Evolutionary conservation across 92 coral and sea anemone species (phyloP), one percentile per base, ranked within the genome.

Genomic region (Siderastrea siderea): DNA sequence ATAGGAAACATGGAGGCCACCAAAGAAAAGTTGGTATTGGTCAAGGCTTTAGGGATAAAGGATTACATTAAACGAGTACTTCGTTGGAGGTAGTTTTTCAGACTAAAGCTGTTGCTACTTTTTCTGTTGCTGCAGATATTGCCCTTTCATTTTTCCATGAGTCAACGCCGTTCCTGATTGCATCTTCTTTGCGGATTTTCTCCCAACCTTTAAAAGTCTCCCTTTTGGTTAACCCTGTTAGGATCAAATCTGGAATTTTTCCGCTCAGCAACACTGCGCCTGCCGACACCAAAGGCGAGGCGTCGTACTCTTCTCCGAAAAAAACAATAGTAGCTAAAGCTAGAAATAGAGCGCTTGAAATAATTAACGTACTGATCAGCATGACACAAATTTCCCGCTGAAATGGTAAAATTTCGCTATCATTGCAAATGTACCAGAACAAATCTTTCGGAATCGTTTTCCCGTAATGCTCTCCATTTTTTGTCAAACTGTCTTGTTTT

Each of bases 241-340:
- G 15, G 38, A 71, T 11, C 2, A 49, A 0, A 71, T 71, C 76
- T 47, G 76, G 11, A 71, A 71, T 49, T 49, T 71, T 71, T 48
- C 76, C 76, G 53, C 76, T 71, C 43, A 71, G 76, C 17, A 71
- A 16, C 9, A 71, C 76, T 13, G 76, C 76, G 12, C 38, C 76
- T 48, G 76, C 76, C 15, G 55, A n/a, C 17, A 71, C 26, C 76
- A 71, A 50, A 48, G 76, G 53, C 38, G 75, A 47, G 49, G 17
- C 45, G n/a, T 47, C 49, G 75, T 47, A 70, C 75, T 47, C 76
- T n/a, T 71, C 76, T 14, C 76, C 45, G 19, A 71, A 71, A 8
- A 48, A 71, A 9, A 71, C 44, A 48, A 71, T 71, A 0, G 15
- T 16, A 16, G 76, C 45, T 15, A 71, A 48, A 0, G 76, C 76